A percentile compares a stretch with the other conserved stretches of the same genome.
phyloP scores from a whole-genome alignment of 1,140 invertebrate genomes.

The Drosophila mojavensis region DNA sequence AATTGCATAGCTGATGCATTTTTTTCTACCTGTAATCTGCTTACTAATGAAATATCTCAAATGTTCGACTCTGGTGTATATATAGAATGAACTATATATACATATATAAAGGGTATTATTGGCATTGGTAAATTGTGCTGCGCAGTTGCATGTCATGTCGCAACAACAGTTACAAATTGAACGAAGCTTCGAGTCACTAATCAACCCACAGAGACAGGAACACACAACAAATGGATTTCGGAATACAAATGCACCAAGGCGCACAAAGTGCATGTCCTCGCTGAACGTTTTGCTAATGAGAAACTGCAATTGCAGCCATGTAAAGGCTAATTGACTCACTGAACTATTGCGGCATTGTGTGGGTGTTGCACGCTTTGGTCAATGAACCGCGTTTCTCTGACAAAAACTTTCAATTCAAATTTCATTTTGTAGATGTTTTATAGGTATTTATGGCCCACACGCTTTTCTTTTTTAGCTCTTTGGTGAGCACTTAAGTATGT shows the following conservation, averaged over 20 bases:
- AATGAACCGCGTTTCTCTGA: constrained; percentile 47
- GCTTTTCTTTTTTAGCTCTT: neutral
- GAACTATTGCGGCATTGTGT: constrained; percentile 11
- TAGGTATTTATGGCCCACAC: constrained; percentile 10
- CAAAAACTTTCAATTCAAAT: constrained; percentile 14
- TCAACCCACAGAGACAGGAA: neutral
- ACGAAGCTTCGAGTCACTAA: neutral
- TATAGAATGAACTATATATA: neutral
- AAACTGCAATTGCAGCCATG: constrained; percentile 52
- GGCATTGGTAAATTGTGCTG: constrained; percentile 30
- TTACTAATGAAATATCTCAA: neutral
- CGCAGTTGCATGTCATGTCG: constrained; percentile 55
- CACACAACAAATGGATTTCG: constrained; percentile 32
- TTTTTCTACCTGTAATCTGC: neutral
- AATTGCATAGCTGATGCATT: neutral
- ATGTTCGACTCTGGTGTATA: neutral
- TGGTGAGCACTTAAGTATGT: neutral
- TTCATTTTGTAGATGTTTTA: neutral
- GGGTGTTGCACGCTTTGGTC: constrained; percentile 44
- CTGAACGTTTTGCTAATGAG: constrained; percentile 11
- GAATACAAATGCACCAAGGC: neutral
- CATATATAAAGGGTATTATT: neutral
- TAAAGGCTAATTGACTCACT: constrained; percentile 53
- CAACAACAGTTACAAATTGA: constrained; percentile 41
- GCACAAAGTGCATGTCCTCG: constrained; percentile 41